These are phyloP conservation scores for Argya squamiceps DNA, from an alignment of 2,797 vertebrate species.

Conservation along the genomic window DNA sequence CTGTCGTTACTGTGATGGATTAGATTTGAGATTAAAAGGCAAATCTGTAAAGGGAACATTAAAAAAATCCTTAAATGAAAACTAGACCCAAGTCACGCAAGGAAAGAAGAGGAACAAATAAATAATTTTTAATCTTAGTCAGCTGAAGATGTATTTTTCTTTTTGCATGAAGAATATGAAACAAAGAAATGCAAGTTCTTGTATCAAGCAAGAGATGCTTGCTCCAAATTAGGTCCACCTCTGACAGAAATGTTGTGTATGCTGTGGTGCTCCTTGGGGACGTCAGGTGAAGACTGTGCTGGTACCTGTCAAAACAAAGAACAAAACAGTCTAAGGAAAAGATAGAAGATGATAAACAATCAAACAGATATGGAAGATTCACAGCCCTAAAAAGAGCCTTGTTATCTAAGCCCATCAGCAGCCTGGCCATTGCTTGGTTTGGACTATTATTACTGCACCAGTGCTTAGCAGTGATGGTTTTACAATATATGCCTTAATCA, in stretches of 20 bases:
- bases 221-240: neutral
- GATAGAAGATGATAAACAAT: neutral
- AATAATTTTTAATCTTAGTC: neutral
- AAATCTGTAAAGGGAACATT: neutral
- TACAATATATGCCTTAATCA: neutral
- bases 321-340: neutral
- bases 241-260: neutral
- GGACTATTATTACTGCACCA: neutral
- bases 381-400: neutral
- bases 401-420: neutral
- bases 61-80: neutral
- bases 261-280: neutral
- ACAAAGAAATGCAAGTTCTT: neutral
- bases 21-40: conserved; percentile 18
- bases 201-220: neutral
- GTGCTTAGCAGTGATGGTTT: neutral
- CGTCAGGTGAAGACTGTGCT: neutral
- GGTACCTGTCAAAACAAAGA: neutral
- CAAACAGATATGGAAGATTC: neutral
- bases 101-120: neutral
- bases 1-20: neutral
- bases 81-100: neutral
- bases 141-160: neutral
- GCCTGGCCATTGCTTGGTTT: neutral
- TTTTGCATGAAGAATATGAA: neutral